Conservation (phyloP, 2,888 invertebrate genomes). For the Oscheius sp. region DNA sequence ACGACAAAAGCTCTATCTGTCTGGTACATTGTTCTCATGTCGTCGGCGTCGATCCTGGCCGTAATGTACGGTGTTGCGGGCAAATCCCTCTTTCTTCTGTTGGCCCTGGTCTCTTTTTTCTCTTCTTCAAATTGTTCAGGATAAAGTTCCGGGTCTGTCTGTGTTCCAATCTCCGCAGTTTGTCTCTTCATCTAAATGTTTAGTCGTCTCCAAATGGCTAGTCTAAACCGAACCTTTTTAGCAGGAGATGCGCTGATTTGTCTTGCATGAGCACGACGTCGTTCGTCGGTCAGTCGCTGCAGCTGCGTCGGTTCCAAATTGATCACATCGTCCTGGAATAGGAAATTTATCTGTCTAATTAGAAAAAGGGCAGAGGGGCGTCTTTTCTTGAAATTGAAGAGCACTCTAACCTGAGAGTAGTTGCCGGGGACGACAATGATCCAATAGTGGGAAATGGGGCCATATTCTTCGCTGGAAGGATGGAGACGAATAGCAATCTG, state of each 20-base stretch:
- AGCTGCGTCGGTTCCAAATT: conserved; percentile 55
- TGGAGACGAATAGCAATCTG: conserved; percentile 73
- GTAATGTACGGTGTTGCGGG: conserved; percentile 57
- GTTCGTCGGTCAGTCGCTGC: conserved; percentile 52
- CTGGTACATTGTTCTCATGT: conserved; percentile 57
- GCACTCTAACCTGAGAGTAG: conserved; percentile 45
- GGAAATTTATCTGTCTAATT: conserved; percentile 18
- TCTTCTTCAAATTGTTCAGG: conserved; percentile 17
- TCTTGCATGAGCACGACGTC: conserved; percentile 42
- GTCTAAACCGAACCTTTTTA: conserved; percentile 38
- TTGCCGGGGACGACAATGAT: conserved; percentile 92
- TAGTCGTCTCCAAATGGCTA: no score
- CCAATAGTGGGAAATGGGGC: conserved; percentile 96
- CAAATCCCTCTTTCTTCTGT: conserved; percentile 24
- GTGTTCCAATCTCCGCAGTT: conserved; percentile 6
- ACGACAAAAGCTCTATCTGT: conserved; percentile 61
- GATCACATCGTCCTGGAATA: conserved; percentile 56
- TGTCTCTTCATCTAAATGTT: conserved; percentile 27
- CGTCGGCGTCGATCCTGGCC: conserved; percentile 60
- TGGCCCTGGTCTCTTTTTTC: background rate
- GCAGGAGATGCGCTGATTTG: conserved; percentile 49
- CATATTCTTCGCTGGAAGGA: conserved; percentile 96
- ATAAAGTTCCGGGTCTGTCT: conserved; percentile 21
- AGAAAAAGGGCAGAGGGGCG: background rate
- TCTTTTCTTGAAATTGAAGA: no score